Evolutionary conservation across 1,140 invertebrate genomes (phyloP), one percentile per base, ranked within the genome.

Genomic region (Hermetia illucens): DNA sequence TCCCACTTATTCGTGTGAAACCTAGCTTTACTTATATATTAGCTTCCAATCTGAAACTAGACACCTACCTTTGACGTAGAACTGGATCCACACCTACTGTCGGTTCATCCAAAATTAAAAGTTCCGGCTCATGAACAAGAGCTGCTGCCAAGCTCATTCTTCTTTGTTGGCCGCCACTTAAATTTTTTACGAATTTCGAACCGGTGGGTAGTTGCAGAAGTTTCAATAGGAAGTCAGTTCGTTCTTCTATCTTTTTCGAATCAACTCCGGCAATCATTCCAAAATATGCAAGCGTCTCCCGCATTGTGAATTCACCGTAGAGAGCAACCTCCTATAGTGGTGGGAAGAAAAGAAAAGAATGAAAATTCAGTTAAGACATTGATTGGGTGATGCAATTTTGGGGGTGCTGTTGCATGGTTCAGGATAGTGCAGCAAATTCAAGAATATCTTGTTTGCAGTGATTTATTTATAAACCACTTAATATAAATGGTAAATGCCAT

Each of bases 31-130:
- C n/a, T n/a, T n/a, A n/a, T n/a, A n/a, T n/a, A n/a, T n/a, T n/a
- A n/a, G 21, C 12, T 22, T 13, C 29, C 5, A 5, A 5, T 21
- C n/a, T n/a, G n/a, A n/a, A n/a, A n/a, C n/a, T n/a, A n/a, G n/a
- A n/a, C 21, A 47, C 42, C 48, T 54, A 75, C 82, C 81, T 84
- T 58, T 92, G 82, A 47, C 92, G 71, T 2, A 96, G 64, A 3
- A 97, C 71, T 2, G 92, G 93, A 64, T 96, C 92, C 1, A 96
- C 88, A 24, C 93, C 92, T 5, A 93, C 90, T 2, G 90, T 94
- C 0, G 91, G 90, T 53, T 95, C 91, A 52, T 96, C 91, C 31
- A 95, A 63, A 50, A 96, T 92, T 16, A 96, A 62, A 1, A 94
- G 66, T 62, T 92, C 84, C 1, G 90, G 89, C 42, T 90, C 80